These are phyloP conservation scores for Orcinus orca DNA, from an alignment of 2,113 vertebrate species.

Conservation along the genomic window DNA sequence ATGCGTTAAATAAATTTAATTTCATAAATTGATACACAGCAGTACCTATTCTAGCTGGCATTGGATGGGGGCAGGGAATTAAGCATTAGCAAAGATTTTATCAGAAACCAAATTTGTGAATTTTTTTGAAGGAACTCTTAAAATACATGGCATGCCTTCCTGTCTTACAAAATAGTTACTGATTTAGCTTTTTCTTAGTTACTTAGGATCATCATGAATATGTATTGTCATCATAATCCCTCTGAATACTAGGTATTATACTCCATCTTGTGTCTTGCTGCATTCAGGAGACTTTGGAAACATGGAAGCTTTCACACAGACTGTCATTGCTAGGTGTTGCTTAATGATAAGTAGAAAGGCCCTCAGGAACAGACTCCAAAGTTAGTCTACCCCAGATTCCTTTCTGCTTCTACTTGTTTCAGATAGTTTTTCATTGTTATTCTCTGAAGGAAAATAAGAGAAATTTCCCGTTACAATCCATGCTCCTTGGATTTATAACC, in stretches of 20 bases:
- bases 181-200: slow-evolving; percentile 2
- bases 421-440: slow-evolving; percentile 3
- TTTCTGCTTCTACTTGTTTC: neutral
- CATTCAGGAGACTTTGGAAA: neutral
- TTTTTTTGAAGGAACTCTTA: neutral
- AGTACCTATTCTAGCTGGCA: neutral
- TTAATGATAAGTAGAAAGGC: neutral
- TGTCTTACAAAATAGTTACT: neutral
- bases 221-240: neutral
- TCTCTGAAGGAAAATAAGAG: neutral
- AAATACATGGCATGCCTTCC: neutral
- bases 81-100: neutral
- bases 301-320: neutral
- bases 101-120: neutral
- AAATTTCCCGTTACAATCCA: neutral
- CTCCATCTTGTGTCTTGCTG: neutral
- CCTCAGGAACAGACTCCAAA: neutral
- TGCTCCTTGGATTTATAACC: neutral
- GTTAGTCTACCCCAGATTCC: neutral
- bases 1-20: neutral
- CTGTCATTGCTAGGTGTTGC: neutral
- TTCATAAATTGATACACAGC: neutral
- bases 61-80: neutral
- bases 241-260: neutral
- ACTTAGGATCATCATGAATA: neutral